Percentiles rank a stretch among this genome's conserved stretches.
These are phyloP conservation scores for Buceros bicornis DNA, from an alignment of 2,797 vertebrate species.

Conservation along the genomic window DNA sequence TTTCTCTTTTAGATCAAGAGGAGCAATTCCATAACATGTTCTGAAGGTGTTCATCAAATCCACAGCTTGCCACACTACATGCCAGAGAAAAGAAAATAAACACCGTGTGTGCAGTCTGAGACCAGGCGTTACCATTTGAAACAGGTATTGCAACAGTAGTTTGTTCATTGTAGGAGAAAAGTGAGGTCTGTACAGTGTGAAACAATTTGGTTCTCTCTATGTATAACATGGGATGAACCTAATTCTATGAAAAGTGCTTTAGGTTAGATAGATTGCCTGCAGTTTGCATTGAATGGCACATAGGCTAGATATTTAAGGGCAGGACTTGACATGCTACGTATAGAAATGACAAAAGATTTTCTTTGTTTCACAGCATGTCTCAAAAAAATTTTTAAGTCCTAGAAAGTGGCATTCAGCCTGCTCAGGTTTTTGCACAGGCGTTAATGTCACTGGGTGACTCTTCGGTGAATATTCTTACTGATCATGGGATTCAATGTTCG, in stretches of 20 bases:
- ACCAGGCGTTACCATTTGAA: background rate
- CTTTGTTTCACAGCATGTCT: background rate
- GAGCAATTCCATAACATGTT: background rate
- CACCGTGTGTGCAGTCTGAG: background rate
- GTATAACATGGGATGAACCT: background rate
- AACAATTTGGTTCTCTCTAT: background rate
- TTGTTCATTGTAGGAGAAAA: background rate
- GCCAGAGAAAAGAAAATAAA: background rate
- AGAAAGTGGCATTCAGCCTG: background rate
- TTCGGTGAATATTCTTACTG: background rate
- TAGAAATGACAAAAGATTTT: background rate
- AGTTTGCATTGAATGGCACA: background rate
- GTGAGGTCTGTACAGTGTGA: background rate
- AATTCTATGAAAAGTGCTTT: background rate
- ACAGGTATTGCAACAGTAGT: background rate
- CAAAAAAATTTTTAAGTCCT: background rate
- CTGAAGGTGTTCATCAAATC: constrained; percentile 19
- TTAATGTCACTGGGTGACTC: background rate
- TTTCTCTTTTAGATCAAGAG: constrained; percentile 34
- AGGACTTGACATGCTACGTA: background rate
- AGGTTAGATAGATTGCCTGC: background rate
- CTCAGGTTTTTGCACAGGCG: background rate
- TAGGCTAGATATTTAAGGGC: background rate
- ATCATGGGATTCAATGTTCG: background rate
- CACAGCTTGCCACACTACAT: background rate